phyloP scores from a whole-genome alignment of 2,113 vertebrate genomes.

The Amphiprion ocellaris region DNA sequence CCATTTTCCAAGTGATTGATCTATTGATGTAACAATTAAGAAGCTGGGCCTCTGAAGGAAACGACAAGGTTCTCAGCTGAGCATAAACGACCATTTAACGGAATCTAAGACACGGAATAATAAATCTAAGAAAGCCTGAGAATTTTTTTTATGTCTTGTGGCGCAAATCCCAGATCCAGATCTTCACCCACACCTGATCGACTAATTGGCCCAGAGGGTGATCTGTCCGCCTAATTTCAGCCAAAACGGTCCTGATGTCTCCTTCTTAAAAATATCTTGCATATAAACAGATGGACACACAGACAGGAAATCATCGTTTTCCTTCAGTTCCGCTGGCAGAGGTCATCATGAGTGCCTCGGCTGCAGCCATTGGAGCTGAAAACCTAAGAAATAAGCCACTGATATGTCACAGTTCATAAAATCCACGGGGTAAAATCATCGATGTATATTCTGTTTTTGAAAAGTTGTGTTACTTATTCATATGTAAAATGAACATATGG shows the following conservation, averaged over 20 bases:
- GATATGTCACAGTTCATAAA: neutral
- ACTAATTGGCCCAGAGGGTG: slow-evolving; percentile 16
- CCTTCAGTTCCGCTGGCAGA: slow-evolving; percentile 21
- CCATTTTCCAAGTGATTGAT: slow-evolving; percentile 69
- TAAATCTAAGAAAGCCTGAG: neutral
- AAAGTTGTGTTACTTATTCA: slow-evolving; percentile 1
- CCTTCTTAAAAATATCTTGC: slow-evolving; percentile 24
- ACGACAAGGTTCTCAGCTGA: slow-evolving; percentile 19
- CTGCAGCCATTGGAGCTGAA: neutral
- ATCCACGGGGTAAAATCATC: neutral
- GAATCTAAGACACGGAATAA: neutral
- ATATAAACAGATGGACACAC: slow-evolving; percentile 41
- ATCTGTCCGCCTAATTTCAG: slow-evolving; percentile 15
- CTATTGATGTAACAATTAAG: slow-evolving; percentile 59
- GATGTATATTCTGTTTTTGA: neutral
- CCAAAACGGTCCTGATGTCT: slow-evolving; percentile 24
- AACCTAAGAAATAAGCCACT: neutral
- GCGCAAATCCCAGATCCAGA: slow-evolving; percentile 22
- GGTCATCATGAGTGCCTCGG: neutral
- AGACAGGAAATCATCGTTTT: slow-evolving; percentile 24
- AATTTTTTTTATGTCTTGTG: neutral
- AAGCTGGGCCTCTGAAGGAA: slow-evolving; percentile 42
- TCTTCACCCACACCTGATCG: slow-evolving; percentile 31
- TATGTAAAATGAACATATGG: neutral
- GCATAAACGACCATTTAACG: slow-evolving; percentile 24